These are phyloP conservation scores for Anthopleura xanthogrammica DNA, from an alignment of 92 coral and sea anemone species.

Conservation along the genomic window DNA sequence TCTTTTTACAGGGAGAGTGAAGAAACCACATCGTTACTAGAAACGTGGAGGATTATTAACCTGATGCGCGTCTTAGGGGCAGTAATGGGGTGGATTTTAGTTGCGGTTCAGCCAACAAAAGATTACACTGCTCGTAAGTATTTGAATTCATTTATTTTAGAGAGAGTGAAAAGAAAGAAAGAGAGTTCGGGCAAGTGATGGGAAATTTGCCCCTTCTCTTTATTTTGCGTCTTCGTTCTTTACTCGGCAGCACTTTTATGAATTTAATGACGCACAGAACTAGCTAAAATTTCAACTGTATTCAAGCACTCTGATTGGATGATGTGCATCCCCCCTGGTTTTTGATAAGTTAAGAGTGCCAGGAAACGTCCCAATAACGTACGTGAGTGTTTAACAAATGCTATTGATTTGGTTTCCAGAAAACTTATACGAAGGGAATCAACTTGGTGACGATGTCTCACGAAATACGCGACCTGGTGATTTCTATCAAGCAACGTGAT, in stretches of 20 bases:
- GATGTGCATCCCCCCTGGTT: too few relatives aligned
- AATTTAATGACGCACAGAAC: neutral
- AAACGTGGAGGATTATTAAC: conserved; percentile 93
- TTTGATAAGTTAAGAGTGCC: too few relatives aligned
- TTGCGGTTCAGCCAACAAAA: conserved; percentile 79
- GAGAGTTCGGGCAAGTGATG: too few relatives aligned
- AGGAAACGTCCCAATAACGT: too few relatives aligned
- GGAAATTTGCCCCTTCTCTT: neutral
- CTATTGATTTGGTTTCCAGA: conserved; percentile 35
- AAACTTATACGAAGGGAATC: conserved; percentile 81
- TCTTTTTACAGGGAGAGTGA: conserved; percentile 55
- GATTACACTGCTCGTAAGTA: conserved; percentile 85
- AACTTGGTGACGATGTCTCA: conserved; percentile 37
- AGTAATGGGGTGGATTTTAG: conserved; percentile 87
- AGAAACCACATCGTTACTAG: conserved; percentile 70
- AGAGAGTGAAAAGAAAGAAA: too few relatives aligned
- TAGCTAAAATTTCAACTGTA: too few relatives aligned
- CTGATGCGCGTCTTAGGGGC: conserved; percentile 98
- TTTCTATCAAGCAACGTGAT: neutral
- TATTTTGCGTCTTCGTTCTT: neutral
- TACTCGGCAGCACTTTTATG: neutral
- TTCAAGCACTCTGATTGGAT: too few relatives aligned
- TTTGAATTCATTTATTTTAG: neutral
- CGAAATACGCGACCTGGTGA: neutral
- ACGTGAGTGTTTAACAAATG: neutral